Base-by-base conservation (phyloP, 2,113 vertebrate genomes). In the Phyllostomus discolor region DNA sequence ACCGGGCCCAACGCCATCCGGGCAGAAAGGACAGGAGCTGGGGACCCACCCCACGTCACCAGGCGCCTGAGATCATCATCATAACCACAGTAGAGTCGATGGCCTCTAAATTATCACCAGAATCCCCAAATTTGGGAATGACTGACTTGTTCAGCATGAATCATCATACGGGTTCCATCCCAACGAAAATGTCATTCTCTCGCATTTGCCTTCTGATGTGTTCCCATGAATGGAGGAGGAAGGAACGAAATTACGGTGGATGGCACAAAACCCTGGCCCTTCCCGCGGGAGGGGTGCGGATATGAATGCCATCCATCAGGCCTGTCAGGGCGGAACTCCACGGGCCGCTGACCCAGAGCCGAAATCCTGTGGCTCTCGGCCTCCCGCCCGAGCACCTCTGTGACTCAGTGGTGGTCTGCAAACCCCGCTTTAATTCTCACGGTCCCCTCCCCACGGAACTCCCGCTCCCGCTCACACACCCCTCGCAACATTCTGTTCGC, bases 261-360 rank as follows among this genome's bases (percentile, higher is more conserved):
- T 41, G 16, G 1, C 10, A 7, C 88, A 62, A 33, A 81, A 48
- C 4, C 7, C 62, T 6, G 41, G 19, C 35, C 62, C 33, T 78
- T 41, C 73, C 92, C 82, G 9, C 0, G 64, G 94, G 73, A 54
- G 3, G 38, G 35, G 59, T 5, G 72, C 0, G 2, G 28, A 20
- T 81, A 82, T 92, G 94, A 96, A 85, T 12, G 38, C 69, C 78
- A 87, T 83, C 93, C 86, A 89, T 93, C 88, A 93, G 54, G 31
- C 2, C 41, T 79, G 94, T 86, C 93, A 79, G 31, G 59, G 57
- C 22, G 20, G 59, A 43, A 10, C 19, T 28, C 62, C 28, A 91
- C 38, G 79, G 92, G 69, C 24, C 69, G 19, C 91, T 72, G 93
- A 76, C 94, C 88, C 72, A 5, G 85, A 92, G 43, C 31, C 69